Conservation (phyloP, 2,888 invertebrate genomes). For the Andrena minutula region DNA sequence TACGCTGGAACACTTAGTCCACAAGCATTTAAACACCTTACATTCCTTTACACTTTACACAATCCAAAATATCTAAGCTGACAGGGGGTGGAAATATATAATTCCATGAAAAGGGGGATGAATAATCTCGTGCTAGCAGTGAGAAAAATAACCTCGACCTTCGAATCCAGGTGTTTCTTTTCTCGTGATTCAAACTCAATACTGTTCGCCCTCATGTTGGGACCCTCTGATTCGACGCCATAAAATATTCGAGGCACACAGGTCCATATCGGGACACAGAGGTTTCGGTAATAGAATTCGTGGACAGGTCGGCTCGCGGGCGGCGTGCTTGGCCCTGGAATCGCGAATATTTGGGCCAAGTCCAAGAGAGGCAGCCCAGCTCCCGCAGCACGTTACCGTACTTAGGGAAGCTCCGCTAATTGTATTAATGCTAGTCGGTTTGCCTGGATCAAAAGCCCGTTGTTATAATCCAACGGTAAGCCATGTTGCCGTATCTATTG, state of each 20-base stretch:
- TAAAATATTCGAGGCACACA: constrained; percentile 33
- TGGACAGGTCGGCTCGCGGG: constrained; percentile 48
- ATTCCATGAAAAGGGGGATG: no score
- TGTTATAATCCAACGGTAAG: constrained; percentile 78
- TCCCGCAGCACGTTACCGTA: constrained; percentile 76
- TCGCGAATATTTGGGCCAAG: constrained; percentile 80
- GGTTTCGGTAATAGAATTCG: constrained; percentile 62
- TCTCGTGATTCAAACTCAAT: background rate
- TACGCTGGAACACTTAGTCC: no score
- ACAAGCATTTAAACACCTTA: no score
- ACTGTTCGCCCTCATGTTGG: background rate
- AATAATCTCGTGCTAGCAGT: no score
- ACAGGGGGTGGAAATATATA: no score
- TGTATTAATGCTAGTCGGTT: constrained; percentile 83
- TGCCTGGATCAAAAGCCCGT: constrained; percentile 76
- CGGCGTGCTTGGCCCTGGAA: constrained; percentile 51
- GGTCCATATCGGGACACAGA: constrained; percentile 3
- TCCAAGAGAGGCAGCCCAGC: constrained; percentile 76
- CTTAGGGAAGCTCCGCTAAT: constrained; percentile 83
- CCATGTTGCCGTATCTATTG: constrained; percentile 77
- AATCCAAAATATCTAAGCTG: no score
- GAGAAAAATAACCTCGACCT: background rate
- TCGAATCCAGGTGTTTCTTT: background rate
- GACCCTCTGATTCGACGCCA: background rate
- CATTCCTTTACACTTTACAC: no score